Evolutionary conservation across 1,140 invertebrate species (phyloP).

Genomic region (Drosophila triauraria): DNA sequence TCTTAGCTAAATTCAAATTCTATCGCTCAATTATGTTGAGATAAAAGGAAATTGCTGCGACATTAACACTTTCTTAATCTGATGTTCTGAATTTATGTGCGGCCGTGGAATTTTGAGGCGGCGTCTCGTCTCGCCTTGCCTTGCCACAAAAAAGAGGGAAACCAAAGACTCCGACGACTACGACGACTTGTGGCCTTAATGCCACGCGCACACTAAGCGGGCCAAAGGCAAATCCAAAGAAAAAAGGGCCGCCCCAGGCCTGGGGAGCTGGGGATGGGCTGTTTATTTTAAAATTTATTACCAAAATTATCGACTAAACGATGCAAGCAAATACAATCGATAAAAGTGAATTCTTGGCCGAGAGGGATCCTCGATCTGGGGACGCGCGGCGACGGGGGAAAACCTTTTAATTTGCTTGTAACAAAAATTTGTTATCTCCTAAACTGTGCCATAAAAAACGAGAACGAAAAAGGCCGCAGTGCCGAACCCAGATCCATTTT

Average conservation of each 20-base stretch:
- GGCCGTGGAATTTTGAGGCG: slow-evolving; percentile 79
- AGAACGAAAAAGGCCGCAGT: slow-evolving; percentile 70
- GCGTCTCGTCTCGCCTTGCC: slow-evolving; percentile 62
- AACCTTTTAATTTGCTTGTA: slow-evolving; percentile 85
- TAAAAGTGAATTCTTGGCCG: slow-evolving; percentile 80
- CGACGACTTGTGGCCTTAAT: slow-evolving; percentile 54
- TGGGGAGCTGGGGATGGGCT: slow-evolving; percentile 30
- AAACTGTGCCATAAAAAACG: slow-evolving; percentile 85
- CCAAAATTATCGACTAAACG: slow-evolving; percentile 85
- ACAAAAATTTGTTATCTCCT: slow-evolving; percentile 85
- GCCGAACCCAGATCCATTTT: slow-evolving; percentile 75
- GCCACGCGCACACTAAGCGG: slow-evolving; percentile 71
- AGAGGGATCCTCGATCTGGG: slow-evolving; percentile 28
- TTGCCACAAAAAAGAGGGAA: neutral
- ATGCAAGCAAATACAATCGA: slow-evolving; percentile 85
- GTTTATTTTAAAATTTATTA: slow-evolving; percentile 85
- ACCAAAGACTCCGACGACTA: slow-evolving; percentile 2
- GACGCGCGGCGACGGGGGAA: slow-evolving; percentile 44
- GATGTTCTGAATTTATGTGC: slow-evolving; percentile 83
- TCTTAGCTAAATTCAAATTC: slow-evolving; percentile 85
- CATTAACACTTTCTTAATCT: slow-evolving; percentile 84
- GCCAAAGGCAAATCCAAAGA: slow-evolving; percentile 49
- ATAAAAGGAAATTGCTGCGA: slow-evolving; percentile 84
- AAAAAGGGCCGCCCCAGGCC: slow-evolving; percentile 17
- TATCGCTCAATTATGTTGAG: slow-evolving; percentile 85